Conservation (phyloP, 2,888 invertebrate species). For the Zaprionus bogoriensis region DNA sequence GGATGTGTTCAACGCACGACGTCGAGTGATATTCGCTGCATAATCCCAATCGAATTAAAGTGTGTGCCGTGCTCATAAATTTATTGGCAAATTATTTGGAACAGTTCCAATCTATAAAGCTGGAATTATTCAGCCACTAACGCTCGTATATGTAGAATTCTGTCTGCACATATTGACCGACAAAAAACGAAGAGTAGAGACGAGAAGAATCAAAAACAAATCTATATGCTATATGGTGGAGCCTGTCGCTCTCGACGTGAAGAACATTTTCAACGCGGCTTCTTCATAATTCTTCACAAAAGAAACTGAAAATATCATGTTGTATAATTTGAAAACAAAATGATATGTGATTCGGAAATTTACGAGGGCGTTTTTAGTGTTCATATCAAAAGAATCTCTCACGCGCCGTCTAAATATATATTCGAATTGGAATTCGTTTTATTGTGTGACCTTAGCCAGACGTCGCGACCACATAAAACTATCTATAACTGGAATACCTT, state of each 20-base stretch:
- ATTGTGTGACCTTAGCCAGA: conserved; percentile 35
- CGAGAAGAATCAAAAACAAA: conserved; percentile 53
- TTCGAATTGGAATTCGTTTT: conserved; percentile 18
- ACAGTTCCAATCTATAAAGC: conserved; percentile 65
- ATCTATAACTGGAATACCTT: conserved; percentile 8
- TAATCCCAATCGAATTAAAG: conserved; percentile 51
- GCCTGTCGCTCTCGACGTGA: conserved; percentile 19
- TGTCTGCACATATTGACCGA: conserved; percentile 39
- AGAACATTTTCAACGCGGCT: conserved; percentile 21
- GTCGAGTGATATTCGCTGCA: conserved; percentile 28
- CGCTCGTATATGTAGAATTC: conserved; percentile 6
- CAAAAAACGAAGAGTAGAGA: conserved; percentile 15
- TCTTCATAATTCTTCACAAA: neutral
- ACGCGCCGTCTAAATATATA: conserved; percentile 50
- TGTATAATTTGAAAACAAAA: conserved; percentile 67
- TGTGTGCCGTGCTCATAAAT: conserved; percentile 67
- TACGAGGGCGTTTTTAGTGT: conserved; percentile 55
- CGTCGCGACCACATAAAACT: conserved; percentile 14
- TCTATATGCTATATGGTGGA: conserved; percentile 35
- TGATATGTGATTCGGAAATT: conserved; percentile 63
- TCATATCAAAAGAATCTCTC: conserved; percentile 42
- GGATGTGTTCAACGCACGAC: too few relatives aligned
- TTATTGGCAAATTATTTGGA: conserved; percentile 47
- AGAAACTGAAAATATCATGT: conserved; percentile 30
- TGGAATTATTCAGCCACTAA: conserved; percentile 52